Base-by-base conservation (phyloP, 2,888 invertebrate genomes). In the Nymphalis urticae region DNA sequence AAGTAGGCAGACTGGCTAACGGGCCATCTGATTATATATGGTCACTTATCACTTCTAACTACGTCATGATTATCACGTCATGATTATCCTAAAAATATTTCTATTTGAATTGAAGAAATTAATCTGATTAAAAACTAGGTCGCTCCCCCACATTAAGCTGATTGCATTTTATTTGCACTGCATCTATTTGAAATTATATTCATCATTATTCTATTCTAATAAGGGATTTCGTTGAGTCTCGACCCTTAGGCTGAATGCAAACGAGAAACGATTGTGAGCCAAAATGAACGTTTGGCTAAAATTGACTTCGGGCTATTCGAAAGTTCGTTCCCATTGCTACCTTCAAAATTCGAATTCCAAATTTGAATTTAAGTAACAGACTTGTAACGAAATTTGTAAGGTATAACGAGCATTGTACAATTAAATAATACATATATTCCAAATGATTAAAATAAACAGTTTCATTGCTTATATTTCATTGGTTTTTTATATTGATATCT, bases 51-150 rank as follows among this genome's bases (percentile, higher is more conserved):
- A 21, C 2, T 21, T 7, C 8, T 10, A 36, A 21, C 13, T 27
- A 13, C 16, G 7, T 56, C 32, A n/a, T n/a, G n/a, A n/a, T n/a
- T n/a, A 17, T 36, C 32, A 32, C 36, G 56, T 56, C 56, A 36
- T 4, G 56, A 36, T 36, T 56, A 56, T 32, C 56, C 36, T 56
- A 56, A 56, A 36, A 56, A 56, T 36, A 56, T 56, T 56, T 32
- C 17, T 36, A 56, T 56, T 56, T 32, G 36, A 32, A 56, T 56
- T 32, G 56, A 56, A 9, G 32, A 32, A 32, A 32, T 56, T 56
- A 32, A 56, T 56, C 32, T 32, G 32, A 56, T 56, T 32, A 56
- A 36, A 56, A 56, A 56, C 56, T 56, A 56, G 56, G 56, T 56
- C 56, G 9, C 56, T 56, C 56, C n/a, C 8, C 32, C 56, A 16